Evolutionary conservation across 2,113 vertebrate species (phyloP).

Genomic region (Petrocephalus microphthalmus): DNA sequence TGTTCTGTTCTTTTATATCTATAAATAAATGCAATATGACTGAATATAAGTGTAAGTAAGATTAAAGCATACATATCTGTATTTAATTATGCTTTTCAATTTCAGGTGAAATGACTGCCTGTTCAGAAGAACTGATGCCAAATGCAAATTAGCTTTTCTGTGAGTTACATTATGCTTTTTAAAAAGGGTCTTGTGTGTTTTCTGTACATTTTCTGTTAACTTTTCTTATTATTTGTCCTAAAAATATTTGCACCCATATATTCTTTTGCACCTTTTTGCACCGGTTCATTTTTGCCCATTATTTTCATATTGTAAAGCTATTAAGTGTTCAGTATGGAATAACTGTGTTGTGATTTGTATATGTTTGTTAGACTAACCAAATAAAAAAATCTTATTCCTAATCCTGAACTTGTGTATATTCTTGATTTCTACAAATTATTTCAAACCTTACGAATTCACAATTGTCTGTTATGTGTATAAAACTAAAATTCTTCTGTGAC

Average conservation of each 20-base stretch:
- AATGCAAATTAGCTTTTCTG: not conserved
- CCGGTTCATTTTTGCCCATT: not conserved
- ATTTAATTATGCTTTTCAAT: slow-evolving; percentile 23
- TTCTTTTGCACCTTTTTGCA: not conserved
- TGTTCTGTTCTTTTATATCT: not conserved
- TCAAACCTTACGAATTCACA: not conserved
- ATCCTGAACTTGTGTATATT: not conserved
- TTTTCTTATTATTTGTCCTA: not conserved
- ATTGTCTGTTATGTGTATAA: not conserved
- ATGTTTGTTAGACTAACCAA: not conserved
- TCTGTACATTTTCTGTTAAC: not conserved
- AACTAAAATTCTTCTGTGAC: not conserved
- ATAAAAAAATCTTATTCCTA: not conserved
- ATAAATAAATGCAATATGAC: no score
- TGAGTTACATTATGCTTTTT: not conserved
- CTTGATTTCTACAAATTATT: not conserved
- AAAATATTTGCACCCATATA: not conserved
- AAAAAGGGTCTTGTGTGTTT: not conserved
- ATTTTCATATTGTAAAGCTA: not conserved
- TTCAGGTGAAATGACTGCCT: slow-evolving; percentile 57
- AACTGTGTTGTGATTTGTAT: not conserved
- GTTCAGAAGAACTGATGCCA: slow-evolving; percentile 9
- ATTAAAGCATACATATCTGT: not conserved
- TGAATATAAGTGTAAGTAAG: not conserved
- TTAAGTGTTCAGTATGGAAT: not conserved